Base-by-base conservation (phyloP, 2,888 invertebrate genomes). In the Isoperla grammatica region DNA sequence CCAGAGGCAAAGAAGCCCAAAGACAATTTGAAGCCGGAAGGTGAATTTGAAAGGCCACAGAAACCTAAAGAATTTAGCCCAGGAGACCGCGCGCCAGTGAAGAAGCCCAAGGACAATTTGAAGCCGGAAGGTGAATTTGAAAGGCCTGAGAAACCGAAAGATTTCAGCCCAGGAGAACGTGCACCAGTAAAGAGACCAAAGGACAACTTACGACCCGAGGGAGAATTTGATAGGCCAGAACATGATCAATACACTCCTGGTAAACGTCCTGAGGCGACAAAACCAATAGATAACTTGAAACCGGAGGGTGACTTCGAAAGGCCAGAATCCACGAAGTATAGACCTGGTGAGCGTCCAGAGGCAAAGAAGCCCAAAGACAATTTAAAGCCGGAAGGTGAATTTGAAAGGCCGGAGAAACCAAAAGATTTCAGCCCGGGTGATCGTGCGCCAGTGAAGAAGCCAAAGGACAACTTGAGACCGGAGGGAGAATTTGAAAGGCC, bases 311-410 rank as follows among this genome's bases (percentile, higher is more conserved):
- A 76, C 8, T 78, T 11, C 68, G 68, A 37, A 61, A 59, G 35
- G 63, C 73, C 12, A 76, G 68, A 77, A 67, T 81, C 83, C 2
- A 5, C 42, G 1, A 45, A 43, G 2, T 76, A 78, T 9, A 78
- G 78, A 17, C 75, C 75, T 58, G 83, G 82, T 9, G 86, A 87
- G 69, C 75, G 84, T 57, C 78, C 80, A 1, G 80, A 83, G 58
- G 72, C 84, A 1, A 78, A 83, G 1, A 79, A 71, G 68, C 83
- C 80, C 64, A 81, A 84, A 71, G 87, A 88, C 70, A 83, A 87
- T 70, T 65, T 71, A 8, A 69, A 64, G 57, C 67, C 69, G 19
- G 70, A 70, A 62, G 70, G 70, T 9, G 70, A 69, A 29, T 70
- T 71, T 64, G 65, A 64, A 42, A 53, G 63, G 5, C 64, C 58